A percentile compares a stretch with the other conserved stretches of the same genome.
Conservation (phyloP, 2,888 invertebrate genomes). For the Mythimna impura region DNA sequence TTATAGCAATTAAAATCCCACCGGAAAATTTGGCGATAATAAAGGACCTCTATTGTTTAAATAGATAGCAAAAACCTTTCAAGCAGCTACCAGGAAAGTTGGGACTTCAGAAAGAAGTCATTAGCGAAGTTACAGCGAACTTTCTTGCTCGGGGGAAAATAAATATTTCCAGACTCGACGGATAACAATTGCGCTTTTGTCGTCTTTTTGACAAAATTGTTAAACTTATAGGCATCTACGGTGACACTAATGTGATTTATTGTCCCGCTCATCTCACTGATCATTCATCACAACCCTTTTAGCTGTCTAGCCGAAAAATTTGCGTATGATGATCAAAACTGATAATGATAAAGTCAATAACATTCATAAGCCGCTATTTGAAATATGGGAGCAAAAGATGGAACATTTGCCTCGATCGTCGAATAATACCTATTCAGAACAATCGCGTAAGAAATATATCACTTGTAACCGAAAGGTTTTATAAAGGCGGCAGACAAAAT, state of each 20-base stretch:
- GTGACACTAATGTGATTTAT: conserved; percentile 69
- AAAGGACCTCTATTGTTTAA: conserved; percentile 81
- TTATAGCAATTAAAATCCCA: conserved; percentile 55
- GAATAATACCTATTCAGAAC: conserved; percentile 53
- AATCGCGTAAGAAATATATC: conserved; percentile 55
- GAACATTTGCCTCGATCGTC: conserved; percentile 34
- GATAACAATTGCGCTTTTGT: conserved; percentile 82
- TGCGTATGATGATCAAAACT: conserved; percentile 29
- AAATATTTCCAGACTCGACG: conserved; percentile 84
- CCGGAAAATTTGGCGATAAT: conserved; percentile 76
- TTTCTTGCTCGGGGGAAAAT: conserved; percentile 81
- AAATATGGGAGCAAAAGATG: conserved; percentile 43
- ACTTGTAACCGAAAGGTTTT: conserved; percentile 53
- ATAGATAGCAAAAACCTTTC: conserved; percentile 83
- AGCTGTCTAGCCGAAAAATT: conserved; percentile 35
- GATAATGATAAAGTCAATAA: conserved; percentile 51
- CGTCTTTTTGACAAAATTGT: conserved; percentile 76
- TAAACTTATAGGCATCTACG: conserved; percentile 69
- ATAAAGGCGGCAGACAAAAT: conserved; percentile 60
- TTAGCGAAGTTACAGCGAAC: conserved; percentile 84
- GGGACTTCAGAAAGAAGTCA: conserved; percentile 86
- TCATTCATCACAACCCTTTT: conserved; percentile 58
- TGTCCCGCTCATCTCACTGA: conserved; percentile 38
- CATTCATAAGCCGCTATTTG: conserved; percentile 46
- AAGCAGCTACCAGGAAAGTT: conserved; percentile 81